These are phyloP conservation scores for Actinemys pallida DNA, from an alignment of 2,113 vertebrate genomes.

Conservation along the genomic window DNA sequence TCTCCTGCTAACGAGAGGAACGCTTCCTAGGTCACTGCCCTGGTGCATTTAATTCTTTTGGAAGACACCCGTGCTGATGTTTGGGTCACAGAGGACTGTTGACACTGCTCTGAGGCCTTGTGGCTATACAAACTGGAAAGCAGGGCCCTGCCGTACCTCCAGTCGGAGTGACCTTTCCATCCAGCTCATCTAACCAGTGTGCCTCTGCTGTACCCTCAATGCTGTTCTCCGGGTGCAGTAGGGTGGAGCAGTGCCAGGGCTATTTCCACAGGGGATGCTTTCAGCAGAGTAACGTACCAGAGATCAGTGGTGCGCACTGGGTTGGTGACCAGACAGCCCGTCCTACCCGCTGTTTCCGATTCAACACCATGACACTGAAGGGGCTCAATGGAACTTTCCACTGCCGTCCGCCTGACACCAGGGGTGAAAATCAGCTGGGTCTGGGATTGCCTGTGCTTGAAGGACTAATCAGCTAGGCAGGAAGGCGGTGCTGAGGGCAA, in stretches of 20 bases:
- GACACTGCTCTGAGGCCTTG: not conserved
- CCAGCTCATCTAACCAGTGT: not conserved
- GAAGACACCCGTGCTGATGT: not conserved
- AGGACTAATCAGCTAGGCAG: not conserved
- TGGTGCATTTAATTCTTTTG: not conserved
- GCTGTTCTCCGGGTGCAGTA: not conserved
- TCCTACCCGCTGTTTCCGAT: not conserved
- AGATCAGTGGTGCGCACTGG: too few relatives aligned
- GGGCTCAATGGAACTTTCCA: not conserved
- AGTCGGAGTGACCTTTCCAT: not conserved
- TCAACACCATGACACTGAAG: not conserved
- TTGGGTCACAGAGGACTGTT: not conserved
- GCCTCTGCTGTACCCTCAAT: not conserved
- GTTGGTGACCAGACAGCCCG: not conserved
- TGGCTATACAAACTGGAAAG: not conserved
- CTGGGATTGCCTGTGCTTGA: not conserved
- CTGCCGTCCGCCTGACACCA: not conserved
- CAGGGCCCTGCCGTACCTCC: not conserved
- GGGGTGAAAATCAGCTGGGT: not conserved
- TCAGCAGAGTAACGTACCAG: not conserved
- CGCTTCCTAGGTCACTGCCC: fast-evolving
- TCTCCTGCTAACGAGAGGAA: not conserved
- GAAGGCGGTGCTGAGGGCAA: not conserved
- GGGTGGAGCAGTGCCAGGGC: not conserved
- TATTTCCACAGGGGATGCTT: not conserved